Conservation (phyloP, 2,113 vertebrate genomes). For the Recurvirostra avosetta region DNA sequence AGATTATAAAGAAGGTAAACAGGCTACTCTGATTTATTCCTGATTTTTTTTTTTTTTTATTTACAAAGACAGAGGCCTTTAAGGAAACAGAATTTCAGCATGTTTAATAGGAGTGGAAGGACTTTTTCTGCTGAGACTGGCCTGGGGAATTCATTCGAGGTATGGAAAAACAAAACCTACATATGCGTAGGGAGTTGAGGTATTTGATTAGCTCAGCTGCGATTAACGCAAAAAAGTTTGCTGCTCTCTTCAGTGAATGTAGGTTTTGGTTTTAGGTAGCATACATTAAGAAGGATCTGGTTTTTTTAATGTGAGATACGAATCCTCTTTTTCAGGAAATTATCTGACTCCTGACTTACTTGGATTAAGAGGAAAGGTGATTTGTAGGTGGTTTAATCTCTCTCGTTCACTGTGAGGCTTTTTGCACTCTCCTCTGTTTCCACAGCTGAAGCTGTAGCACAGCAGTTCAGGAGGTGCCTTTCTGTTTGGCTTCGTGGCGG, state of each 20-base stretch:
- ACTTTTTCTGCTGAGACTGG: not conserved
- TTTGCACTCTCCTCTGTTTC: not conserved
- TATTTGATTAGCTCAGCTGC: not conserved
- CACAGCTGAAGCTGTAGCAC: not conserved
- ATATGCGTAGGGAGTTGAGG: not conserved
- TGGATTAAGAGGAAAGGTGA: not conserved
- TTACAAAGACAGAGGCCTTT: not conserved
- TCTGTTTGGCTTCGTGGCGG: accelerated
- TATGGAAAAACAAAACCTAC: not conserved
- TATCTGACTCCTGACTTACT: not conserved
- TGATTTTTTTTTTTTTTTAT: not conserved
- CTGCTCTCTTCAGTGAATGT: not conserved
- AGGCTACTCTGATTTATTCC: not conserved
- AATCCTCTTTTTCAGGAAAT: slow-evolving; percentile 14
- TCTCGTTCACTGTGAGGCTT: not conserved
- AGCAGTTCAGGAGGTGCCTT: not conserved
- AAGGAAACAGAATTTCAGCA: not conserved
- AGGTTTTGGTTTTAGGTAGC: not conserved
- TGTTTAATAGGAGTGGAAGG: not conserved
- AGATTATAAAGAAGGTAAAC: not conserved
- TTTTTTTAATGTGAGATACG: not conserved
- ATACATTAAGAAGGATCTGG: not conserved
- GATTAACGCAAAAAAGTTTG: not conserved
- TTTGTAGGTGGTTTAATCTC: not conserved
- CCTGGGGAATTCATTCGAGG: not conserved